Percentiles rank a stretch among this genome's conserved stretches.
phyloP scores from a whole-genome alignment of 2,113 vertebrate species.

The Corvus cornix region DNA sequence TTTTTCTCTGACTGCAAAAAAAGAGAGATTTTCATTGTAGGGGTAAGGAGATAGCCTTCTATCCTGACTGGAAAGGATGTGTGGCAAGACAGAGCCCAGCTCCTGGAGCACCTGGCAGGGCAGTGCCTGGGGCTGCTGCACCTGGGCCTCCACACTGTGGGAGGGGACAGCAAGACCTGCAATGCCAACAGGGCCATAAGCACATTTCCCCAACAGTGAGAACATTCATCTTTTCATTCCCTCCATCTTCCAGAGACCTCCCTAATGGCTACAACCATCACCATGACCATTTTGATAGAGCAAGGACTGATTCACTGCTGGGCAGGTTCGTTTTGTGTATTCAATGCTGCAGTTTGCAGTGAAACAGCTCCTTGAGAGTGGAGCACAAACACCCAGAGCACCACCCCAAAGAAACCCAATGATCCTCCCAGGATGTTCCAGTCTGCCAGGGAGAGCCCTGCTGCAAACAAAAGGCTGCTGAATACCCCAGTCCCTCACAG shows the following conservation, averaged over 20 bases:
- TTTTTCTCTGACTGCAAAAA: slow-evolving; percentile 88
- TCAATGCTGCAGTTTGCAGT: not conserved
- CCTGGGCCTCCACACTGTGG: accelerated
- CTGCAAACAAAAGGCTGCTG: not conserved
- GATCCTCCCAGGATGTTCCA: not conserved
- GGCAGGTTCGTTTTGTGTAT: accelerated
- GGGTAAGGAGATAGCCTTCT: not conserved
- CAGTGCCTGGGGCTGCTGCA: not conserved
- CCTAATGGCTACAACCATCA: not conserved
- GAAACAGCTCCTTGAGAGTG: not conserved
- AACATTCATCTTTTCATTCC: not conserved
- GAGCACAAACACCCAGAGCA: not conserved
- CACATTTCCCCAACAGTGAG: not conserved
- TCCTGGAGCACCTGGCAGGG: not conserved
- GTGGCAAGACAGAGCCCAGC: not conserved
- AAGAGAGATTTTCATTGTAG: not conserved
- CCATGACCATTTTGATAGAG: not conserved
- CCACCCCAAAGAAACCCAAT: not conserved
- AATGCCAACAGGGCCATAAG: not conserved
- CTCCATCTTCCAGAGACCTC: not conserved
- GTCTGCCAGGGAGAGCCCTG: not conserved
- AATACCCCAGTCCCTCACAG: not conserved
- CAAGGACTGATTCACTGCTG: not conserved
- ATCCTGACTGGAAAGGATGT: too few species aligned
- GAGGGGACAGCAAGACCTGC: not conserved